These are phyloP conservation scores for Montifringilla adamsi DNA, from an alignment of 2,113 vertebrate species.

Conservation along the genomic window DNA sequence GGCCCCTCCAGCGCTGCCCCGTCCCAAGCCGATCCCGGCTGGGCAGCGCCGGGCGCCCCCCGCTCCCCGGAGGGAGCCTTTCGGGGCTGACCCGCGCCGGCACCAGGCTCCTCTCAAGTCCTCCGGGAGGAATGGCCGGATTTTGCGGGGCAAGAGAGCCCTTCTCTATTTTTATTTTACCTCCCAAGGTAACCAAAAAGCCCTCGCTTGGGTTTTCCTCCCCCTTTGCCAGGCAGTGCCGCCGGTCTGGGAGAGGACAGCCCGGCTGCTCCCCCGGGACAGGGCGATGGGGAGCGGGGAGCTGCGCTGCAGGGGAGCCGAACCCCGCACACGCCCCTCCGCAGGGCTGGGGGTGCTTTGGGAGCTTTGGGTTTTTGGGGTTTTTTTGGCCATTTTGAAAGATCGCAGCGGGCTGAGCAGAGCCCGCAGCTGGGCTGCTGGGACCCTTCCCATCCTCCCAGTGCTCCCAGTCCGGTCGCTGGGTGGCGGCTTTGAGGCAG, in stretches of 20 bases:
- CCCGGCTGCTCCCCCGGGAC: neutral
- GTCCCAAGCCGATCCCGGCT: neutral
- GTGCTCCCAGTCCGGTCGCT: conserved; percentile 7
- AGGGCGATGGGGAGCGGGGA: neutral
- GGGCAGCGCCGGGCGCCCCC: neutral
- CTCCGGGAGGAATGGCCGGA: neutral
- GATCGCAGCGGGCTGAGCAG: neutral
- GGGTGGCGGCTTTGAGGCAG: conserved; percentile 63
- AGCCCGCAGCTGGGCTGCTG: neutral
- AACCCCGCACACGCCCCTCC: neutral
- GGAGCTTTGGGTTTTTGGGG: neutral
- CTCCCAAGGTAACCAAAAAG: fast-evolving
- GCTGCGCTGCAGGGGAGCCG: neutral
- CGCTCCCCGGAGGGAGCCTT: neutral
- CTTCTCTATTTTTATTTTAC: fast-evolving
- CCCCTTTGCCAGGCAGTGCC: neutral
- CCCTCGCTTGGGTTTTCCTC: neutral
- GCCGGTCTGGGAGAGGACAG: neutral
- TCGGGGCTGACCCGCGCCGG: neutral
- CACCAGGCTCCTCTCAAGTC: neutral
- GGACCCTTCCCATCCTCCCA: neutral
- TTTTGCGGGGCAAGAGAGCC: neutral
- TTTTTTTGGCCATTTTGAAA: neutral
- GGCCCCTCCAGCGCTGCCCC: neutral
- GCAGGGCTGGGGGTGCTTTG: neutral